Base-by-base conservation (phyloP, 2,888 invertebrate genomes). In the Caprella mutica region DNA sequence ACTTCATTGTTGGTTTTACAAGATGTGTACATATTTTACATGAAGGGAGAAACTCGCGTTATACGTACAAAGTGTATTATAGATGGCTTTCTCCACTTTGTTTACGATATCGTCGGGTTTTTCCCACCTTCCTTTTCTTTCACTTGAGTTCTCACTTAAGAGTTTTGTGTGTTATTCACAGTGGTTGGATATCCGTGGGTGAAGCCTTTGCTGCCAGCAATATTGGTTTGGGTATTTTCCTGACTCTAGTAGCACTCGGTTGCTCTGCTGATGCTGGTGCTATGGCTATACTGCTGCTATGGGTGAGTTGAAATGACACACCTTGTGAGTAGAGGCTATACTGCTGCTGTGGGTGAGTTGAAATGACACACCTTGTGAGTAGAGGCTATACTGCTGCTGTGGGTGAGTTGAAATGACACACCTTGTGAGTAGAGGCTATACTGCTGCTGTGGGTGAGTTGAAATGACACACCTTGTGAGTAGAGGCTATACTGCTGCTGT, bases 161-260 rank as follows among this genome's bases (percentile, higher is more conserved):
- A n/a, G n/a, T n/a, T n/a, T n/a, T n/a, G n/a, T n/a, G n/a, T n/a
- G n/a, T n/a, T n/a, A n/a, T 68, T n/a, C 69, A 46, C 70, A 76
- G 76, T 67, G 75, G 75, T 50, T 75, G 74, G 72, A 56, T 62
- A 39, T 21, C 52, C 19, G 62, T 65, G 21, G 62, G 58, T 29
- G 24, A 17, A 14, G 58, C 60, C 12, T 64, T 64, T 52, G 39
- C 9, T 6, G 5, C 1, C 3, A 26, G 52, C 26, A 9, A 39
- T 33, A 33, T 58, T 42, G 64, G 56, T n/a, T 44, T 60, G 26
- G 64, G 64, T 4, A 52, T 64, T 39, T 64, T 64, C 58, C 50
- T 64, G 50, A 12, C 26, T 19, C 50, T 64, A 27, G 27, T 64
- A 17, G 64, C 61, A 29, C 8, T 57, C 24, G 51, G 48, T 27